phyloP scores from a whole-genome alignment of 1,140 invertebrate genomes.

The Venturia canescens region DNA sequence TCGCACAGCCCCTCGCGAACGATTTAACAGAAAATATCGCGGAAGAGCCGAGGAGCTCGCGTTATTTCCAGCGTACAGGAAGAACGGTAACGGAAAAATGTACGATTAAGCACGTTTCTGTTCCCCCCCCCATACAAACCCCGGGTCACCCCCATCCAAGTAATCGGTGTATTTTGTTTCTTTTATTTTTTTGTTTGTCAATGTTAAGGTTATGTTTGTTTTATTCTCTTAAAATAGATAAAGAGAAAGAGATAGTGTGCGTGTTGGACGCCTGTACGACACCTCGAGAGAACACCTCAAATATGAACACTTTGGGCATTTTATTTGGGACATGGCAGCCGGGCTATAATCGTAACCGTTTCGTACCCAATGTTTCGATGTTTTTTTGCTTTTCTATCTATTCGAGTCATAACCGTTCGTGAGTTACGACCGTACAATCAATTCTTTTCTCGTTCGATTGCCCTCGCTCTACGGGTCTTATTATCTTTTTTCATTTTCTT shows the following conservation, averaged over 20 bases:
- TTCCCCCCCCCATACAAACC: neutral
- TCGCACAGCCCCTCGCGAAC: conserved; percentile 44
- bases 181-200: conserved; percentile 22
- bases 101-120: conserved; percentile 31
- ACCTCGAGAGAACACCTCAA: conserved; percentile 66
- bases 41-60: conserved; percentile 45
- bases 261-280: conserved; percentile 60
- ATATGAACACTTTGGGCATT: conserved; percentile 75
- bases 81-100: conserved; percentile 60
- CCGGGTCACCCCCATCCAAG: neutral
- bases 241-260: conserved; percentile 41
- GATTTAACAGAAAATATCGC: conserved; percentile 46
- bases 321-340: conserved; percentile 67
- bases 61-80: conserved; percentile 37
- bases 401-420: conserved; percentile 14
- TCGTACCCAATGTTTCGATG: conserved; percentile 3
- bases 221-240: neutral
- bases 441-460: neutral
- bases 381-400: neutral
- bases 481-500: too few relatives aligned
- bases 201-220: conserved; percentile 18
- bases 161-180: neutral
- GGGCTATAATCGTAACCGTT: conserved; percentile 52
- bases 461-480: neutral
- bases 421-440: neutral